Percentiles rank a stretch among this genome's conserved stretches.
Evolutionary conservation across 2,797 vertebrate genomes (phyloP).

Genomic region (Falco naumanni): DNA sequence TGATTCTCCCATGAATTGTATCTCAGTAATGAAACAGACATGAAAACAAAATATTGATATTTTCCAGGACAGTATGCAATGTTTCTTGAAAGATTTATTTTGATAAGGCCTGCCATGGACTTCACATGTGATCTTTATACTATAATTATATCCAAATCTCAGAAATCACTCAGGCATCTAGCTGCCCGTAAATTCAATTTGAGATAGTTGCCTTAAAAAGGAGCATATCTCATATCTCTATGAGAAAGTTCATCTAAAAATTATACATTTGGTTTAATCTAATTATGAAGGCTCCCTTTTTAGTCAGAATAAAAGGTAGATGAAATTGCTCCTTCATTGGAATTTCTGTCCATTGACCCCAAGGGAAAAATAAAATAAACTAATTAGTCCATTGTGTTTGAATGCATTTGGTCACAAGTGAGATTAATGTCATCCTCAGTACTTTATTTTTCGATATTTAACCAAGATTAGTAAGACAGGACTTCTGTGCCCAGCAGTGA

Average conservation of each 20-base stretch:
- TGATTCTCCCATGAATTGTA: neutral
- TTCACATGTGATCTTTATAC: neutral
- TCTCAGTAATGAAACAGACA: neutral
- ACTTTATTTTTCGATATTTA: neutral
- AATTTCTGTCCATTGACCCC: neutral
- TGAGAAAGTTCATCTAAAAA: neutral
- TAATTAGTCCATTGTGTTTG: neutral
- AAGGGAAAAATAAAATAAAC: neutral
- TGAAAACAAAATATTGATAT: neutral
- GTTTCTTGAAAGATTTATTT: neutral
- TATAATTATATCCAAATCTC: neutral
- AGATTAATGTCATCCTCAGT: neutral
- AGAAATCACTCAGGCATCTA: constrained; percentile 10
- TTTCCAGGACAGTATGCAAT: neutral
- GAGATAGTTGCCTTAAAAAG: neutral
- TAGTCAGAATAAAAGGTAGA: neutral
- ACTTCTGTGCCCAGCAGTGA: neutral
- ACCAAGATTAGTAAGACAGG: neutral
- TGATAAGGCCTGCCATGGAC: neutral
- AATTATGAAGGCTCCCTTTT: neutral
- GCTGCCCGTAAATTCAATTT: neutral
- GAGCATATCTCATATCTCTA: neutral
- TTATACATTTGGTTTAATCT: neutral
- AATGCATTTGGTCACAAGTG: neutral
- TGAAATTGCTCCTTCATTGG: neutral